phyloP scores from a whole-genome alignment of 2,888 invertebrate genomes.

The Adelphocoris suturalis region DNA sequence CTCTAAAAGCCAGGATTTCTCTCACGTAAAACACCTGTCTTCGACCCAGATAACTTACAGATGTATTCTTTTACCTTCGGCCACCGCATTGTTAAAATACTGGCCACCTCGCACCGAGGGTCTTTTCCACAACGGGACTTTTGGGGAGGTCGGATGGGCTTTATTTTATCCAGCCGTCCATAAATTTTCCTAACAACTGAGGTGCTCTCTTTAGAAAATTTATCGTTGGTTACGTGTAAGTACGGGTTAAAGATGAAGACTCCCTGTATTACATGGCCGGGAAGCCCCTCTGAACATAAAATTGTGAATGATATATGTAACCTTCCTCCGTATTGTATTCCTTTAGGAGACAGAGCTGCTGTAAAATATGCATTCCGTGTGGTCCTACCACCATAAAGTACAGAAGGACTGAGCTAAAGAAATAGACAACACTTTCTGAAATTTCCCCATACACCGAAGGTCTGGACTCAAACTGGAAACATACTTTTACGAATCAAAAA shows the following conservation, averaged over 20 bases:
- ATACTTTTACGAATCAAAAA: too few relatives aligned
- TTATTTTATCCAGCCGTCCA: neutral
- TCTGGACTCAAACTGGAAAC: too few relatives aligned
- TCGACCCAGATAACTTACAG: neutral
- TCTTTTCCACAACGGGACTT: neutral
- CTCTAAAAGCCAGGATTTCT: neutral
- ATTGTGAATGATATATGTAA: too few relatives aligned
- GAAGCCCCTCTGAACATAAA: too few relatives aligned
- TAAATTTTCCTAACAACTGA: neutral
- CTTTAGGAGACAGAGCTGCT: too few relatives aligned
- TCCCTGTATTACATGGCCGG: too few relatives aligned
- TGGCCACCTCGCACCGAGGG: neutral
- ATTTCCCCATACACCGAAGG: too few relatives aligned
- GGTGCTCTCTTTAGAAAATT: neutral
- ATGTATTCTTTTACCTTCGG: neutral
- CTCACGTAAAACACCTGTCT: constrained; percentile 1
- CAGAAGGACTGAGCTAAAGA: too few relatives aligned
- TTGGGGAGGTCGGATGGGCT: neutral
- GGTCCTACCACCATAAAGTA: too few relatives aligned
- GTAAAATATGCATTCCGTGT: too few relatives aligned
- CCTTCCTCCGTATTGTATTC: too few relatives aligned
- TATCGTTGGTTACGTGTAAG: neutral
- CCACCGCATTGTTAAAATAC: neutral
- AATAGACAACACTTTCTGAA: too few relatives aligned
- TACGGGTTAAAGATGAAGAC: neutral